Evolutionary conservation across 2,888 invertebrate species (phyloP).

Genomic region (Hyles lineata): DNA sequence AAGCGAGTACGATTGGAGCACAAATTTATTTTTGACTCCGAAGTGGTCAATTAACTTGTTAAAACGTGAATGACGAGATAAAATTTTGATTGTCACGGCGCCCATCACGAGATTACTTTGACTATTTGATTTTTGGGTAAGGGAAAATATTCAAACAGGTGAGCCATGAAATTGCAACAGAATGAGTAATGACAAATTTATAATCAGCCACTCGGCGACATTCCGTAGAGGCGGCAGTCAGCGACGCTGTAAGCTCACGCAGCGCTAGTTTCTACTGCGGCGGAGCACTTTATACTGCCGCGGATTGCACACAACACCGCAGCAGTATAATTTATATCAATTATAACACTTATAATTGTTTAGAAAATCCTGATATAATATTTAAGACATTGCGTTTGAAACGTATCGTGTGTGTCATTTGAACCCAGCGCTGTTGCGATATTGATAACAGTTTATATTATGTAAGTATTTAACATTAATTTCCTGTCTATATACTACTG

Average conservation of each 20-base stretch:
- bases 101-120: slow-evolving; percentile 24
- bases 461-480: too few relatives aligned
- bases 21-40: slow-evolving; percentile 31
- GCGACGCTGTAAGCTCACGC: slow-evolving; percentile 61
- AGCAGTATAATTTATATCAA: not conserved
- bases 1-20: slow-evolving; percentile 29
- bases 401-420: not conserved
- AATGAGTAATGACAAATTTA: slow-evolving; percentile 71
- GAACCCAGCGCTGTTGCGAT: not conserved
- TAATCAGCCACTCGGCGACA: slow-evolving; percentile 74
- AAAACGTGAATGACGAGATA: slow-evolving; percentile 45
- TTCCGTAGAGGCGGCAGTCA: slow-evolving; percentile 64
- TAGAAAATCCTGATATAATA: too few relatives aligned
- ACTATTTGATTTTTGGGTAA: slow-evolving; percentile 43
- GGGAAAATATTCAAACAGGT: slow-evolving; percentile 59
- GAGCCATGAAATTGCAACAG: slow-evolving; percentile 74
- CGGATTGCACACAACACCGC: not conserved
- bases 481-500: not conserved
- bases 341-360: too few relatives aligned
- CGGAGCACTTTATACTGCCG: slow-evolving; percentile 7
- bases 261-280: slow-evolving; percentile 28
- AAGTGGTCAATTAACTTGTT: slow-evolving; percentile 52
- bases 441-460: too few relatives aligned
- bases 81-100: slow-evolving; percentile 17
- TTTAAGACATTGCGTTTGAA: not conserved